A percentile compares a stretch with the other conserved stretches of the same genome.
These are phyloP conservation scores for Prorops nasuta DNA, from an alignment of 1,140 invertebrate genomes.

Conservation along the genomic window DNA sequence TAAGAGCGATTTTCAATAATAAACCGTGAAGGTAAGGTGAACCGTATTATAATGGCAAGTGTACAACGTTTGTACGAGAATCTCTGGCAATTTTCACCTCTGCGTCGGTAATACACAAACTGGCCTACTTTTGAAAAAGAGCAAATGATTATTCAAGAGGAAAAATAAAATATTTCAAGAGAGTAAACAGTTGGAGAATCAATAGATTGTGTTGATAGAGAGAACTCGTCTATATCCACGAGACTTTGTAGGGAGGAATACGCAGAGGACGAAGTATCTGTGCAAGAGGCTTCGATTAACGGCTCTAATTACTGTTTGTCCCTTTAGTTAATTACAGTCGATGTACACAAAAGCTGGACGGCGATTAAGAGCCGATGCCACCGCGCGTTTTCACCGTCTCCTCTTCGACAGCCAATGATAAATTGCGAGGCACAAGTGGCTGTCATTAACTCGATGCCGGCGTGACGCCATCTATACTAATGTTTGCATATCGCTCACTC, in stretches of 20 bases:
- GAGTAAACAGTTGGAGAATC: too few species aligned
- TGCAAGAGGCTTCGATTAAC: slow-evolving; percentile 24
- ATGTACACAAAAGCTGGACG: too few species aligned
- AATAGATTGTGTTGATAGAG: too few species aligned
- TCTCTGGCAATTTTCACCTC: slow-evolving; percentile 26
- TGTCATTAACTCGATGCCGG: too few species aligned
- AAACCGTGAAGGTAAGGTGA: neutral
- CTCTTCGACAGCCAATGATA: too few species aligned
- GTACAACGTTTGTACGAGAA: slow-evolving; percentile 19
- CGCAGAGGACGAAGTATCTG: slow-evolving; percentile 10
- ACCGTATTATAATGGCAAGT: slow-evolving; percentile 9
- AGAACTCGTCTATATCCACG: neutral
- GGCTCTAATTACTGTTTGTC: slow-evolving; percentile 39
- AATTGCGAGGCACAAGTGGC: too few species aligned
- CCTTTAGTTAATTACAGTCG: slow-evolving; percentile 16
- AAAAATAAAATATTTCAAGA: too few species aligned
- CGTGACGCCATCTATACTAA: too few species aligned
- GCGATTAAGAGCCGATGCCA: too few species aligned
- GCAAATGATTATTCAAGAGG: neutral
- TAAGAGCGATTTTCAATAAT: neutral
- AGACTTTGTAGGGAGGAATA: too few species aligned
- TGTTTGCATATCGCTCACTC: too few species aligned
- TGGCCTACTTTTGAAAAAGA: slow-evolving; percentile 16
- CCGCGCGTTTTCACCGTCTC: too few species aligned
- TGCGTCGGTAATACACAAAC: slow-evolving; percentile 33